Base-by-base conservation (phyloP, 1,140 invertebrate species). In the Rhagoletis zephyria region DNA sequence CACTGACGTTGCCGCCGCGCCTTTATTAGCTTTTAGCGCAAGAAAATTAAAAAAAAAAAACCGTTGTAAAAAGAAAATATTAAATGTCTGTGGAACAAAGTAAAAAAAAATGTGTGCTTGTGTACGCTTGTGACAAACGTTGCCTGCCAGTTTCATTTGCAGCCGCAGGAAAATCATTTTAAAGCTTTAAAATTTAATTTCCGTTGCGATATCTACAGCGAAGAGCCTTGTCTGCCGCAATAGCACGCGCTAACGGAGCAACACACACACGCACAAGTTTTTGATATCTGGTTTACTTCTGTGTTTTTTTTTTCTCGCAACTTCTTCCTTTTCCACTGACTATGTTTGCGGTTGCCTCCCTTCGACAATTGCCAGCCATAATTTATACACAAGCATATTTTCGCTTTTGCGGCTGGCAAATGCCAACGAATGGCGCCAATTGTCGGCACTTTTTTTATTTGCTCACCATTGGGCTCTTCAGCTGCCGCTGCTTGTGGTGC, bases 171-270 rank as follows among this genome's bases (percentile, higher is more conserved):
- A 81, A 81, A 81, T 81, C 74, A 56, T 48, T 81, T 81, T 81
- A 81, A 81, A 81, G 74, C 74, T 81, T 81, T 81, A 81, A 81
- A 81, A 81, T 81, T 56, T 56, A 81, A 81, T 81, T 81, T 81
- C 74, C 74, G 74, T n/a, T n/a, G n/a, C n/a, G 9, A 14, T 63
- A 63, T 14, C 9, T 63, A 63, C n/a, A 63, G 4, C n/a, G n/a
- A 56, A n/a, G 6, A n/a, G 12, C 45, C 12, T 48, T 74, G 67
- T 48, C 4, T 48, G 42, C 67, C 12, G 67, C 30, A 67, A 3
- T 12, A 12, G 3, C 70, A 74, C 14, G 5, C 45, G 42, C 70
- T 7, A 10, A 30, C 5, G 30, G 30, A 30, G 7, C n/a, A 67
- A 9, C 4, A 10, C 64, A 67, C 30, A 30, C 16, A 4, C 64